Percentiles rank a stretch among this genome's conserved stretches.
Evolutionary conservation across 2,113 vertebrate species (phyloP).

Genomic region (Pterocles gutturalis): DNA sequence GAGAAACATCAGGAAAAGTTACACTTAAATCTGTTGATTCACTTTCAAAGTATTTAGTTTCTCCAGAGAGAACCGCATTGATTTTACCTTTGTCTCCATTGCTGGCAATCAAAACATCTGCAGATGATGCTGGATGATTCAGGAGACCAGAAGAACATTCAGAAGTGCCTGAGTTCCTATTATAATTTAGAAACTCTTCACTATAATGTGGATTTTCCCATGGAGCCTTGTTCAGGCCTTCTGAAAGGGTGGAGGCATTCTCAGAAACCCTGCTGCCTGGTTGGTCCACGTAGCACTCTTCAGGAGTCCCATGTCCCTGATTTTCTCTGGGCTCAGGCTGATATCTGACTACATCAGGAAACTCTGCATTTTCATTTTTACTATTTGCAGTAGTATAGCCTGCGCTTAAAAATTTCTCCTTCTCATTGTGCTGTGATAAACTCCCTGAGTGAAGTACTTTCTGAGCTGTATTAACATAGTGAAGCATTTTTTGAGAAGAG

Average conservation of each 20-base stretch:
- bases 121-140: neutral
- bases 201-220: neutral
- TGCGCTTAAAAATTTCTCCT: neutral
- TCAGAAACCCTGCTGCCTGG: neutral
- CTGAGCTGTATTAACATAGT: neutral
- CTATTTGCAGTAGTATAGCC: neutral
- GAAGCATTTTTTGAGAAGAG: neutral
- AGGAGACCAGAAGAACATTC: neutral
- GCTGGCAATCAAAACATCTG: neutral
- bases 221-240: neutral
- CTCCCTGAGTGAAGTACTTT: neutral
- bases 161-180: neutral
- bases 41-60: conserved; percentile 38
- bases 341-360: neutral
- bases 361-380: neutral
- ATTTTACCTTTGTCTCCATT: neutral
- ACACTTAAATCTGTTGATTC: neutral
- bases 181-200: neutral
- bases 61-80: neutral
- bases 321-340: neutral
- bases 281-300: neutral
- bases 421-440: neutral
- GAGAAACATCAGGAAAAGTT: neutral
- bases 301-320: neutral
- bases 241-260: neutral